These are phyloP conservation scores for Panagrolaimus sp. DNA, from an alignment of 1,140 invertebrate genomes.

Conservation along the genomic window DNA sequence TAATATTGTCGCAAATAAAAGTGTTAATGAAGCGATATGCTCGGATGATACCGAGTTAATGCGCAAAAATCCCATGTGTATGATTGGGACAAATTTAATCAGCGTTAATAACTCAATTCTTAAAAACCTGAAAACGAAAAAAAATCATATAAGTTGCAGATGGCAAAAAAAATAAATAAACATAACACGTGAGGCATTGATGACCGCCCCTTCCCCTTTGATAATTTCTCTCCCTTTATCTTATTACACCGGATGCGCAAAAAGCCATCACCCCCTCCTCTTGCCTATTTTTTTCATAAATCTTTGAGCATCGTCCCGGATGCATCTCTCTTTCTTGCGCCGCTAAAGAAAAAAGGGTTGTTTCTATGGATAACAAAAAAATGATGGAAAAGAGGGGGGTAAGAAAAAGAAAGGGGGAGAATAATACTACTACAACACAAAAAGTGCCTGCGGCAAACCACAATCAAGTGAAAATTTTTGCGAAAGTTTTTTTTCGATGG, in stretches of 20 bases:
- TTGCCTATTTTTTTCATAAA: too few relatives aligned
- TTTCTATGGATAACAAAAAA: too few relatives aligned
- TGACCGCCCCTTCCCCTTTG: background rate
- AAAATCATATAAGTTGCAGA: background rate
- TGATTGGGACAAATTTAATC: background rate
- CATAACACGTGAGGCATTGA: constrained; percentile 11
- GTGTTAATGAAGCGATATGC: background rate
- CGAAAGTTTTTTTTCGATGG: too few relatives aligned
- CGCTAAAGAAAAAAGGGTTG: too few relatives aligned
- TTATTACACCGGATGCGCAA: constrained; percentile 11
- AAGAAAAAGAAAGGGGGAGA: too few relatives aligned
- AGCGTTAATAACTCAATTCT: constrained; percentile 8
- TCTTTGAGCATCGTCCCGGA: too few relatives aligned
- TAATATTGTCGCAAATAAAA: background rate
- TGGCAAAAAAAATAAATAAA: background rate
- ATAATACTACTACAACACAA: too few relatives aligned
- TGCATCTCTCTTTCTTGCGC: too few relatives aligned
- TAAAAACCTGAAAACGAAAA: background rate
- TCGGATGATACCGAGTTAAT: constrained; percentile 11
- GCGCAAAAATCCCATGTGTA: constrained; percentile 11
- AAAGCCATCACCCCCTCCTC: background rate
- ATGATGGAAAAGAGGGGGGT: too few relatives aligned
- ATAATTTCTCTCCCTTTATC: background rate
- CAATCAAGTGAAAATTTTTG: too few relatives aligned
- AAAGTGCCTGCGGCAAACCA: too few relatives aligned